Evolutionary conservation across 2,888 invertebrate genomes (phyloP).

Genomic region (Lepidocyrtinus sp.): DNA sequence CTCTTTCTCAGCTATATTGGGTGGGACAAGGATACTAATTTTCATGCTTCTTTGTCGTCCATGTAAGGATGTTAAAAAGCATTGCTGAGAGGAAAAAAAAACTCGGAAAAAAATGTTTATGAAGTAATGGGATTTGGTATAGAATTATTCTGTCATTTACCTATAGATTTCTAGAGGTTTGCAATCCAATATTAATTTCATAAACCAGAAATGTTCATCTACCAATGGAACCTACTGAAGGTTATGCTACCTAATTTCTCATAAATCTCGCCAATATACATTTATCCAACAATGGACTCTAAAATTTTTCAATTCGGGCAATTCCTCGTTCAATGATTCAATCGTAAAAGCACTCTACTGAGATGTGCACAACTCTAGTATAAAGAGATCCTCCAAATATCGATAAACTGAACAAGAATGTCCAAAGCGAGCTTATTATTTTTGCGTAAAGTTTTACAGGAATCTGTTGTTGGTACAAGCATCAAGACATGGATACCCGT

Average conservation of each 20-base stretch:
- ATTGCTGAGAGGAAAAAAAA: neutral
- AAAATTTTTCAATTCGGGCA: no score
- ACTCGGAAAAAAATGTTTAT: neutral
- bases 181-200: no score
- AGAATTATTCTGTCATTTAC: slow-evolving; percentile 11
- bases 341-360: no score
- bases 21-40: slow-evolving; percentile 7
- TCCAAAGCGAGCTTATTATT: neutral
- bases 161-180: no score
- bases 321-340: no score
- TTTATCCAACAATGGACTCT: no score
- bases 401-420: slow-evolving; percentile 6
- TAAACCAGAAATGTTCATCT: no score
- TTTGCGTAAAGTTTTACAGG: neutral
- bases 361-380: no score
- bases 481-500: neutral
- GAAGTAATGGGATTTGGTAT: neutral
- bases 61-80: neutral
- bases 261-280: no score
- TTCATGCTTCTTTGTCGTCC: neutral
- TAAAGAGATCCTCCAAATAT: slow-evolving; percentile 14
- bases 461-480: neutral
- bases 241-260: no score
- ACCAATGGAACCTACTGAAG: no score
- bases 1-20: no score